Conservation (phyloP, 2,888 invertebrate species). For the Sinodicranocentrus sp. region DNA sequence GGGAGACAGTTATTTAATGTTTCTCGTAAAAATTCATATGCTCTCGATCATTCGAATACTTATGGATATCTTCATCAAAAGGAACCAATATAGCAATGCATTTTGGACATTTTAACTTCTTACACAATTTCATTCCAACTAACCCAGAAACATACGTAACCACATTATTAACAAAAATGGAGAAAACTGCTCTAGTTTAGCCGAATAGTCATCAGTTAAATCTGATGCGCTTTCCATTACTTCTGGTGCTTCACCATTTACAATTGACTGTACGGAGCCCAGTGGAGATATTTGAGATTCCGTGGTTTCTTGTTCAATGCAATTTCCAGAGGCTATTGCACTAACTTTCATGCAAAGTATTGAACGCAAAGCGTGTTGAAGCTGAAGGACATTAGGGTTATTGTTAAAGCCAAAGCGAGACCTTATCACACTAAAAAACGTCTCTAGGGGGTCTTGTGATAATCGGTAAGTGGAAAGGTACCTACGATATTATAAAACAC, state of each 20-base stretch:
- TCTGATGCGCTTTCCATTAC: too few relatives aligned
- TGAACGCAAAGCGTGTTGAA: neutral
- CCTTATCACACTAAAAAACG: slow-evolving; percentile 1
- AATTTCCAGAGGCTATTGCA: neutral
- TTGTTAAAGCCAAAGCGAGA: slow-evolving; percentile 15
- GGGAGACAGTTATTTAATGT: too few relatives aligned
- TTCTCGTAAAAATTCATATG: too few relatives aligned
- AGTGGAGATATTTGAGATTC: neutral
- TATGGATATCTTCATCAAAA: neutral
- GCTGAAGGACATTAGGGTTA: slow-evolving; percentile 18
- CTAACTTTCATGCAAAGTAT: slow-evolving; percentile 15
- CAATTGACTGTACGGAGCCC: too few relatives aligned
- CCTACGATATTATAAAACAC: neutral
- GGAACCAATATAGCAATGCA: neutral
- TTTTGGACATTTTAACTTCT: neutral
- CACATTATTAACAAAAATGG: neutral
- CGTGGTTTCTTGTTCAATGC: neutral
- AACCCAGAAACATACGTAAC: neutral
- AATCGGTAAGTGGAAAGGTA: slow-evolving; percentile 7
- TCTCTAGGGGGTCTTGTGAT: slow-evolving; percentile 20
- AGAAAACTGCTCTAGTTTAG: too few relatives aligned
- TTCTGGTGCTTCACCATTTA: too few relatives aligned
- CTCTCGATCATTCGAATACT: neutral
- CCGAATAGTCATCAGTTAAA: neutral
- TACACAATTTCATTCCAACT: neutral